Percentiles rank a stretch among this genome's conserved stretches.
phyloP scores from a whole-genome alignment of 2,888 invertebrate species.

The Meliscaeva auricollis region DNA sequence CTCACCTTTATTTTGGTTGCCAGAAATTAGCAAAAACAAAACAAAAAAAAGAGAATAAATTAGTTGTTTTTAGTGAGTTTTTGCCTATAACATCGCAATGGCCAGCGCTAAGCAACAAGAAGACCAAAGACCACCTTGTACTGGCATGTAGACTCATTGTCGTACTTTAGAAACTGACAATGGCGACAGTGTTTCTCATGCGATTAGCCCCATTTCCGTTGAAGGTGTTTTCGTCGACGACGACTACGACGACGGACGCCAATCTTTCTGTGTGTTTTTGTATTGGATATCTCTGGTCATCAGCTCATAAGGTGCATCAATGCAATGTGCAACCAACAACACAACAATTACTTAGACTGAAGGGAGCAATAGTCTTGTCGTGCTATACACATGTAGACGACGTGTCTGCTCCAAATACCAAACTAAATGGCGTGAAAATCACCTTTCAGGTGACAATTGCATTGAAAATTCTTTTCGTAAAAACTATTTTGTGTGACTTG shows the following conservation, averaged over 20 bases:
- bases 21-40: constrained; percentile 14
- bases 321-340: no score
- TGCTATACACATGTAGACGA: constrained; percentile 44
- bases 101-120: neutral
- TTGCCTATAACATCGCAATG: neutral
- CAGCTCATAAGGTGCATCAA: constrained; percentile 35
- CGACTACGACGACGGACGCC: constrained; percentile 38
- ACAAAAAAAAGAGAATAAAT: constrained; percentile 21
- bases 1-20: constrained; percentile 46
- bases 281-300: constrained; percentile 27
- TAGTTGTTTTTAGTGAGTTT: constrained; percentile 8
- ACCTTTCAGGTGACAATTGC: constrained; percentile 79
- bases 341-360: constrained; percentile 41
- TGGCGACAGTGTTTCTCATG: constrained; percentile 71
- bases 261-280: constrained; percentile 26
- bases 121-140: constrained; percentile 64
- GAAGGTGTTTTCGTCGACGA: constrained; percentile 46
- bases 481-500: constrained; percentile 16
- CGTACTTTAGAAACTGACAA: constrained; percentile 63
- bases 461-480: constrained; percentile 39
- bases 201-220: constrained; percentile 71
- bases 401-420: constrained; percentile 71
- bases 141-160: constrained; percentile 69
- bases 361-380: constrained; percentile 48
- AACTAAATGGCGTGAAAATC: constrained; percentile 78